Conservation (phyloP, 2,797 vertebrate genomes). For the Dendrocincla fuliginosa region DNA sequence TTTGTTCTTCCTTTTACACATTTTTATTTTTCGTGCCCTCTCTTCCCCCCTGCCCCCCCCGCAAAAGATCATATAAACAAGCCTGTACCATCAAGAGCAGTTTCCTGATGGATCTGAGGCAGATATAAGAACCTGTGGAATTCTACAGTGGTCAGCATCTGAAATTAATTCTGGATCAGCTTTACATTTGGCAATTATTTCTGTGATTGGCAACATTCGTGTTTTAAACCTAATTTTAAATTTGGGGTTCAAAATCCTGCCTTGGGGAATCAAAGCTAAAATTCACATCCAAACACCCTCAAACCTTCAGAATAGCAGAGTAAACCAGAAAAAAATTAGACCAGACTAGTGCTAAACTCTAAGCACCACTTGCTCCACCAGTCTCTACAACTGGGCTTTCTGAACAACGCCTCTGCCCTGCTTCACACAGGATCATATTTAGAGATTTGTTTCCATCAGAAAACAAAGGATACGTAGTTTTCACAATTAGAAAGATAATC, state of each 20-base stretch:
- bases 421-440: not conserved
- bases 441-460: not conserved
- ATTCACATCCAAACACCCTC: not conserved
- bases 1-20: not conserved
- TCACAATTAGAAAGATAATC: conserved; percentile 56
- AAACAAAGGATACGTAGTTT: not conserved
- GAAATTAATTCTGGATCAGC: not conserved
- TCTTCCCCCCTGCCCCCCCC: not conserved
- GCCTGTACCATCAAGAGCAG: not conserved
- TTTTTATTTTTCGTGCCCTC: not conserved
- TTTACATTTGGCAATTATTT: not conserved
- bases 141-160: not conserved
- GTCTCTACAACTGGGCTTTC: not conserved
- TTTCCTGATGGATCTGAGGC: not conserved
- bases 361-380: not conserved
- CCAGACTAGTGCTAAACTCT: not conserved
- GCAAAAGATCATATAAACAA: not conserved
- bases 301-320: not conserved
- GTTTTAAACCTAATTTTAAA: not conserved
- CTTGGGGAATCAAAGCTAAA: not conserved
- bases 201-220: not conserved
- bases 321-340: not conserved
- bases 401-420: not conserved
- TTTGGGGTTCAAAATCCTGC: not conserved
- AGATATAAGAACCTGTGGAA: not conserved